Conservation (phyloP, 2,113 vertebrate genomes). For the Pelodiscus sinensis region DNA sequence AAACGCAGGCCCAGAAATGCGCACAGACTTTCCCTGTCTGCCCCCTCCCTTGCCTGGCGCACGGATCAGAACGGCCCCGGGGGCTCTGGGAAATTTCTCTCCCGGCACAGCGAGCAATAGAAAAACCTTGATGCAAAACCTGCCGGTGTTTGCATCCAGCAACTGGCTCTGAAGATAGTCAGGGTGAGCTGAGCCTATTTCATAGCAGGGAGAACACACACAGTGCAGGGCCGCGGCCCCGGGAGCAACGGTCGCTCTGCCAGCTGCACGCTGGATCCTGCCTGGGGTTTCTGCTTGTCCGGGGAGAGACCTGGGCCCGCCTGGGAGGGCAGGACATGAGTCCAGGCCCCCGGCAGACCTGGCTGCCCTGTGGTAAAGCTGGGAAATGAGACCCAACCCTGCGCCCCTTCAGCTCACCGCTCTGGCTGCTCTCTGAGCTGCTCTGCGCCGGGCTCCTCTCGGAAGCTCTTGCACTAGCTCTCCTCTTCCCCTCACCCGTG, state of each 20-base stretch:
- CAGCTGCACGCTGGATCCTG: constrained; percentile 51
- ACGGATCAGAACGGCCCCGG: not conserved
- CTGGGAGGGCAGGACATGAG: not conserved
- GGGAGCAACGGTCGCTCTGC: not conserved
- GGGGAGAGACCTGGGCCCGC: constrained; percentile 28
- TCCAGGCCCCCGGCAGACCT: not conserved
- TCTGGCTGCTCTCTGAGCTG: not conserved
- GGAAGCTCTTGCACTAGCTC: not conserved
- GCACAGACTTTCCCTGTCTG: not conserved
- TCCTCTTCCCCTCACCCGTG: not conserved
- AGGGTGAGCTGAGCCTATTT: constrained; percentile 66
- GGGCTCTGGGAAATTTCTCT: constrained; percentile 32
- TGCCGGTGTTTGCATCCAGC: constrained; percentile 57
- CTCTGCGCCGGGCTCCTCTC: not conserved
- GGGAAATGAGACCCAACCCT: not conserved
- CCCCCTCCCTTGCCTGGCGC: not conserved
- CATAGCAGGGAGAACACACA: constrained; percentile 33
- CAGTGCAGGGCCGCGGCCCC: not conserved
- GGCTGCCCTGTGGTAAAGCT: not conserved
- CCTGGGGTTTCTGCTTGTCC: constrained; percentile 28
- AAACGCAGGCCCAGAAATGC: not conserved
- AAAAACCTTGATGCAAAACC: constrained; percentile 65
- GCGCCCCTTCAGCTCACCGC: not conserved
- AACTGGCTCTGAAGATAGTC: constrained; percentile 67
- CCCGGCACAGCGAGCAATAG: constrained; percentile 47